Evolutionary conservation across 2,888 invertebrate species (phyloP).

Genomic region (Cyclophora albipunctata): DNA sequence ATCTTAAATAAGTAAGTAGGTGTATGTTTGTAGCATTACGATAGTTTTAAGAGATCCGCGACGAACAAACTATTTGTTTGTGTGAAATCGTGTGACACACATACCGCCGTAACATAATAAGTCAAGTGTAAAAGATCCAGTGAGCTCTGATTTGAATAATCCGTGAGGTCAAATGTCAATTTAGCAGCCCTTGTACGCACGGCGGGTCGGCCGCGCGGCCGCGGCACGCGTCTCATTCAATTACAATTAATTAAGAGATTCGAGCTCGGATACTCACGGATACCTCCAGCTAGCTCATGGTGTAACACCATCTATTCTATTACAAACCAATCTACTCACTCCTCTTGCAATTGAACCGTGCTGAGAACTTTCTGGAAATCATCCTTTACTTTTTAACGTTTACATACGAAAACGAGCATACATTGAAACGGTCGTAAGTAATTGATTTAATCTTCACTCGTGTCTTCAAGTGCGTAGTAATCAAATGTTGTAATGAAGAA

Average conservation of each 20-base stretch:
- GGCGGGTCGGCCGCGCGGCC: constrained; percentile 5
- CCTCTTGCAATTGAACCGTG: no score
- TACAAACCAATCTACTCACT: no score
- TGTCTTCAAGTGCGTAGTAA: no score
- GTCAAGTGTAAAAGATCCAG: constrained; percentile 13
- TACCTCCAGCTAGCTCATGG: constrained; percentile 24
- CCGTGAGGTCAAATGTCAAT: constrained; percentile 53
- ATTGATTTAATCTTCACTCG: no score
- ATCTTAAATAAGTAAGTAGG: not conserved
- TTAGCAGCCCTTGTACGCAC: constrained; percentile 33
- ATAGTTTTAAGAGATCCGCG: not conserved
- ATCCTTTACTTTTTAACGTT: no score
- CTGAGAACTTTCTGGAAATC: no score
- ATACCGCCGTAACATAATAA: constrained; percentile 9
- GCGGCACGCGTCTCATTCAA: constrained; percentile 36
- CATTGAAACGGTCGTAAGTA: no score
- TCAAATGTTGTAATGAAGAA: no score
- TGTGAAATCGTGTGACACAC: not conserved
- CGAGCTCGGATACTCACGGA: constrained; percentile 22
- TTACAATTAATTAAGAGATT: constrained; percentile 51
- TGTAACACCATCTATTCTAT: constrained; percentile 23
- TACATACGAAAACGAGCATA: no score
- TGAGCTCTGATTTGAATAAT: constrained; percentile 48
- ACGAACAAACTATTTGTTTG: not conserved
- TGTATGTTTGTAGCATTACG: not conserved